Evolutionary conservation across 2,113 vertebrate species (phyloP), one percentile per base, ranked within the genome.

Genomic region (Pteronura brasiliensis): DNA sequence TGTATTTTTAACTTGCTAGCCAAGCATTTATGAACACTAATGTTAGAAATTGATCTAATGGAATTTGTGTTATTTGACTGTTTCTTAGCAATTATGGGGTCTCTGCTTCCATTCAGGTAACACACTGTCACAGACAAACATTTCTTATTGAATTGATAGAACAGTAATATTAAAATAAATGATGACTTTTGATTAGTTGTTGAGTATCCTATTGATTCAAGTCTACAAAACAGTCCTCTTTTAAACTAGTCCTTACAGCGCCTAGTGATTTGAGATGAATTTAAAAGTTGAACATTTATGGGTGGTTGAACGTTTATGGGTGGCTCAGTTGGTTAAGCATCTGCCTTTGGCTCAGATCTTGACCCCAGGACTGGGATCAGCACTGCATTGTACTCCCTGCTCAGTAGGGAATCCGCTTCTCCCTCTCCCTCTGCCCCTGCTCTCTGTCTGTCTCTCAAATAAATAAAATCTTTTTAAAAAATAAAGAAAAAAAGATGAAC

Each of bases 101-200:
- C n/a, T 93, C 42, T 65, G 21, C 36, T 93, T 27, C 61, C 52
- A 49, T 71, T 82, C 39, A 86, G n/a, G 39, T 77, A 65, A 82
- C 12, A 76, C 65, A 85, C 85, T 71, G 21, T 84, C 63, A 67
- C 13, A 71, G 27, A 11, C 67, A 61, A 39, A 67, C 23, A 49
- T 79, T 15, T 13, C 21, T 93, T 84, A 93, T 80, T 36, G 31
- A 97, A 89, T 17, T 18, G 21, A 61, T 44, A 82, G 18, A 84
- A 79, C 21, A 95, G 47, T 87, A 87, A 94, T 88, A 92, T 80
- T 90, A 61, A 95, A 93, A 61, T 63, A 10, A 55, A 39, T 29
- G 31, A 69, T 61, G 12, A n/a, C 86, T 94, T 96, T 89, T 94
- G 47, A 95, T 83, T 63, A 77, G 34, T 59, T 85, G 5, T 76